Evolutionary conservation across 2,888 invertebrate species (phyloP).

Genomic region (Rotaria sp.): DNA sequence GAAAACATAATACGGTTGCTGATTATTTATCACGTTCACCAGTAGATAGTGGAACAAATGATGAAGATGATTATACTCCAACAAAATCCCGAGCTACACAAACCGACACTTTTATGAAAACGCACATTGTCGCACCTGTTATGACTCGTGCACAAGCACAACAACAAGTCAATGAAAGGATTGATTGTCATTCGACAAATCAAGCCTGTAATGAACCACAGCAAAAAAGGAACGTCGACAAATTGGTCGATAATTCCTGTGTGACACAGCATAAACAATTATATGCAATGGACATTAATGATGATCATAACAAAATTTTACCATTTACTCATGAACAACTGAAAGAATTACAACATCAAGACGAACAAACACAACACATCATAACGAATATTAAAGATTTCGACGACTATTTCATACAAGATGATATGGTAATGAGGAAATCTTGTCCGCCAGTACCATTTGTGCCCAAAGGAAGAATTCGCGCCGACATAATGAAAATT

Average conservation of each 20-base stretch:
- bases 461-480: background rate
- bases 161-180: background rate
- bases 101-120: background rate
- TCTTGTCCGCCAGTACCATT: background rate
- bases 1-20: background rate
- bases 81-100: background rate
- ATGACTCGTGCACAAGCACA: background rate
- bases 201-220: background rate
- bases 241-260: background rate
- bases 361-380: background rate
- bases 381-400: background rate
- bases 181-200: background rate
- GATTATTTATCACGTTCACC: slow-evolving; percentile 1
- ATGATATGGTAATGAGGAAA: background rate
- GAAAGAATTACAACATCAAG: background rate
- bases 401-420: background rate
- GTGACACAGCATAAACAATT: background rate
- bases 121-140: background rate
- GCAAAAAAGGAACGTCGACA: background rate
- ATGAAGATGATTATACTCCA: background rate
- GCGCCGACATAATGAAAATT: background rate
- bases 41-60: background rate
- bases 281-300: background rate
- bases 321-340: background rate
- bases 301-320: background rate